phyloP scores from a whole-genome alignment of 2,888 invertebrate species.

The Kryphioiulus occultus region DNA sequence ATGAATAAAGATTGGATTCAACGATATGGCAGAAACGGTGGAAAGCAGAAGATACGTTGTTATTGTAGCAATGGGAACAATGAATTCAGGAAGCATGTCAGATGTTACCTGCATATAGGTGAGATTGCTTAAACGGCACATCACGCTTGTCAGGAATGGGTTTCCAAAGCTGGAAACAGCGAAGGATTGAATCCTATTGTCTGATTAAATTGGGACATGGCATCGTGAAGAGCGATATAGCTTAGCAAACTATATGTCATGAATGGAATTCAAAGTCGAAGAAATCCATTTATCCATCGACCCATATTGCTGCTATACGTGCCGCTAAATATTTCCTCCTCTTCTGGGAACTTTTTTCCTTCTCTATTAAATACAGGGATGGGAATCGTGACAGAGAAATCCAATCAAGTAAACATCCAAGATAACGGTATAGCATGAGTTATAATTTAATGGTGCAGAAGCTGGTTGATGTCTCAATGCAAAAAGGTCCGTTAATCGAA shows the following conservation, averaged over 20 bases:
- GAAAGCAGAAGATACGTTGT: not conserved
- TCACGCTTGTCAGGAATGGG: slow-evolving; percentile 32
- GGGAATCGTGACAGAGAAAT: not conserved
- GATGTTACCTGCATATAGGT: slow-evolving; percentile 17
- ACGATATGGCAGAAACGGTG: not conserved
- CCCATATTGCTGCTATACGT: slow-evolving; percentile 19
- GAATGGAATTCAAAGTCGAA: slow-evolving; percentile 30
- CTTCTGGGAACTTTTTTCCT: not conserved
- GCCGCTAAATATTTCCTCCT: not conserved
- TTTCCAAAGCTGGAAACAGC: slow-evolving; percentile 29
- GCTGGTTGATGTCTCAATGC: not conserved
- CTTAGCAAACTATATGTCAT: slow-evolving; percentile 11
- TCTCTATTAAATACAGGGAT: not conserved
- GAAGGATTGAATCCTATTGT: slow-evolving; percentile 18
- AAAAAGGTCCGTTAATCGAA: not conserved
- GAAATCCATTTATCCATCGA: slow-evolving; percentile 31
- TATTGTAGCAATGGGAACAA: not conserved
- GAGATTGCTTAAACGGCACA: slow-evolving; percentile 32
- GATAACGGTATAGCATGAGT: not conserved
- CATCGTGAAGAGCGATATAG: not conserved
- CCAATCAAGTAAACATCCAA: slow-evolving; percentile 1
- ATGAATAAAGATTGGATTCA: slow-evolving; percentile 35
- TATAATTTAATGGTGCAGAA: not conserved
- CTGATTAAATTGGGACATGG: slow-evolving; percentile 36
- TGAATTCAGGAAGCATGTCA: not conserved